Percentiles rank a stretch among this genome's conserved stretches.
Conservation (phyloP, 2,113 vertebrate species). For the Polypterus bichir region DNA sequence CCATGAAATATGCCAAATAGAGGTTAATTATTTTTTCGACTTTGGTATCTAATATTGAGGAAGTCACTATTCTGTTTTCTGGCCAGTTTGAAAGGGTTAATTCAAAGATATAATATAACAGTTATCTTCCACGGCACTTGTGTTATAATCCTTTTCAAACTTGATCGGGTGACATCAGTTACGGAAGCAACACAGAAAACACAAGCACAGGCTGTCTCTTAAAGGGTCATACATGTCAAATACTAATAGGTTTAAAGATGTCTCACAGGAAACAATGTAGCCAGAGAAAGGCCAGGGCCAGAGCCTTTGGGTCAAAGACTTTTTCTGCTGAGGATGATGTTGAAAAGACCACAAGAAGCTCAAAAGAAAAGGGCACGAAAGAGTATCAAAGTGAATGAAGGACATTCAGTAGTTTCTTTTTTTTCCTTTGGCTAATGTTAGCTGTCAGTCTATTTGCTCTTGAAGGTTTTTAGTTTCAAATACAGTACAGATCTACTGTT, state of each 20-base stretch:
- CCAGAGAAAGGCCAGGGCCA: conserved; percentile 33
- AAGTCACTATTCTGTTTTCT: too few species aligned
- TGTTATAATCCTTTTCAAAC: background rate
- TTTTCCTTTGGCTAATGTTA: background rate
- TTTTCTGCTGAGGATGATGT: conserved; percentile 23
- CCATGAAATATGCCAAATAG: too few species aligned
- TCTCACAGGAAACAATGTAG: conserved; percentile 32
- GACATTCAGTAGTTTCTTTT: background rate
- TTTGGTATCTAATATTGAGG: too few species aligned
- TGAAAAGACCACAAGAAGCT: conserved; percentile 14
- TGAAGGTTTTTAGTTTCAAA: background rate
- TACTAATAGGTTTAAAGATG: conserved; percentile 44
- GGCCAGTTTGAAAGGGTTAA: too few species aligned
- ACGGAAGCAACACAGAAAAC: background rate
- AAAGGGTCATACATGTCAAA: conserved; percentile 32
- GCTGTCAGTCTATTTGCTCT: background rate
- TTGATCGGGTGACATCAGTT: conserved; percentile 6
- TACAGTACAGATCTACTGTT: background rate
- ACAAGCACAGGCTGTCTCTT: background rate
- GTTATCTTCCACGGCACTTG: too few species aligned
- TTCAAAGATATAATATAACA: too few species aligned
- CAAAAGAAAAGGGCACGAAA: conserved; percentile 27
- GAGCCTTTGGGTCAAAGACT: conserved; percentile 34
- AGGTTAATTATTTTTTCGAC: too few species aligned
- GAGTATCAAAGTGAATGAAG: conserved; percentile 1